Evolutionary conservation across 2,888 invertebrate species (phyloP).

Genomic region (Scrobipalpa atriplicella): DNA sequence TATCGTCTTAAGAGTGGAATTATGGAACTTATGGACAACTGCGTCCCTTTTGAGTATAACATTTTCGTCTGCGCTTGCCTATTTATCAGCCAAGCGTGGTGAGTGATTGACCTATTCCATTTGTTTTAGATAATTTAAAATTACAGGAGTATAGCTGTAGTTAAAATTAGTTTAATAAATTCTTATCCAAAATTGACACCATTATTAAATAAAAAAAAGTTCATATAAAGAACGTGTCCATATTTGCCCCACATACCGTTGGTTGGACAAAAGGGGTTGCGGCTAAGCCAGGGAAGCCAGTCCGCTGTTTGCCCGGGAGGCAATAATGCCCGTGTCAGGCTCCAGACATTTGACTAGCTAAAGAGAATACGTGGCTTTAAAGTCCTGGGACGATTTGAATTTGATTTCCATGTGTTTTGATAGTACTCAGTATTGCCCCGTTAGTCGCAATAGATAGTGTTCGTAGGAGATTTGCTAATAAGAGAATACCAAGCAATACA

Average conservation of each 20-base stretch:
- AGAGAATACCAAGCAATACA: too few relatives aligned
- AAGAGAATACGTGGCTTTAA: slow-evolving; percentile 44
- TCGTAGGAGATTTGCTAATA: neutral
- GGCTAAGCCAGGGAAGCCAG: slow-evolving; percentile 59
- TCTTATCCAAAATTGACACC: too few relatives aligned
- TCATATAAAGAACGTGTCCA: neutral
- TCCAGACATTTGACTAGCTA: slow-evolving; percentile 71
- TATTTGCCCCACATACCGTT: slow-evolving; percentile 1
- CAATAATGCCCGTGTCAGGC: slow-evolving; percentile 71
- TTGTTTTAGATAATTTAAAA: too few relatives aligned
- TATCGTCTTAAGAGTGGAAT: too few relatives aligned
- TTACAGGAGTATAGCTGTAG: too few relatives aligned
- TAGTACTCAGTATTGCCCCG: neutral
- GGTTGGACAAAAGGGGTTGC: slow-evolving; percentile 49
- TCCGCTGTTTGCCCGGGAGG: slow-evolving; percentile 71
- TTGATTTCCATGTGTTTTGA: neutral
- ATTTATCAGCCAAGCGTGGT: too few relatives aligned
- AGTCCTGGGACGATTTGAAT: slow-evolving; percentile 16
- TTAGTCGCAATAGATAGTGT: neutral
- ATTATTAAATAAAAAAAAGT: too few relatives aligned
- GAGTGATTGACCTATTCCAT: too few relatives aligned
- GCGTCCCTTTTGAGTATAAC: too few relatives aligned
- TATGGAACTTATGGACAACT: too few relatives aligned
- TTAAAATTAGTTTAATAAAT: too few relatives aligned
- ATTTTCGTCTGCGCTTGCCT: too few relatives aligned